Evolutionary conservation across 1,140 invertebrate species (phyloP), one percentile per base, ranked within the genome.

Genomic region (Trachymyrmex cornetzi): DNA sequence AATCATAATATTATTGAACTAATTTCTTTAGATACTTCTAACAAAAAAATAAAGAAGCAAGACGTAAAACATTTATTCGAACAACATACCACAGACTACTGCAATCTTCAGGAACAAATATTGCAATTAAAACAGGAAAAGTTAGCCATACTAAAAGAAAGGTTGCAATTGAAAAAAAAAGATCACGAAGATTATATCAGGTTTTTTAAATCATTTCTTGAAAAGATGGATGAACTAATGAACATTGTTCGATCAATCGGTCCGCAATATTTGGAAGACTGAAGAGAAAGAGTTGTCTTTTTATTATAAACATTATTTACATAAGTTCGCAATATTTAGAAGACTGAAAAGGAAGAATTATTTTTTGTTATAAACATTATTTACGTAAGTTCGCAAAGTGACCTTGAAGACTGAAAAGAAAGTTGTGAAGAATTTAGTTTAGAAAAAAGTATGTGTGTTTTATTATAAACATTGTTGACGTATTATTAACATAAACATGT

Each of bases 81-180:
- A 12, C 69, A 72, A 14, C 24, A 72, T 9, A 72, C 14, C 1
- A 3, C 24, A 3, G 24, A 72, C 5, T 53, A 72, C 7, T 11
- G 0, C 2, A 30, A 72, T 30, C 19, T 53, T 72, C 48, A 72
- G 24, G 16, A 72, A 4, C 14, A 11, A 53, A 53, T 53, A 1
- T 30, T 72, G 7, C 16, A 72, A 72, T 2, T 72, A n/a, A 48
- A 72, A 55, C 1, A 72, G 16, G 34, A 72, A 53, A 72, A 72
- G 53, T 30, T 72, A 3, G 16, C 12, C 6, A 4, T 55, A 55
- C 3, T 3, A 0, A 72, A 30, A 53, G 24, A 72, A 72, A 0
- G 50, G 3, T 72, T 53, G 0, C 7, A 72, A 30, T 72, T 72
- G 1, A 72, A 69, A 72, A 72, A 71, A 30, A n/a, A 72, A 19